These are phyloP conservation scores for Leptatherina wallacei DNA, from an alignment of 2,797 vertebrate species.

Conservation along the genomic window DNA sequence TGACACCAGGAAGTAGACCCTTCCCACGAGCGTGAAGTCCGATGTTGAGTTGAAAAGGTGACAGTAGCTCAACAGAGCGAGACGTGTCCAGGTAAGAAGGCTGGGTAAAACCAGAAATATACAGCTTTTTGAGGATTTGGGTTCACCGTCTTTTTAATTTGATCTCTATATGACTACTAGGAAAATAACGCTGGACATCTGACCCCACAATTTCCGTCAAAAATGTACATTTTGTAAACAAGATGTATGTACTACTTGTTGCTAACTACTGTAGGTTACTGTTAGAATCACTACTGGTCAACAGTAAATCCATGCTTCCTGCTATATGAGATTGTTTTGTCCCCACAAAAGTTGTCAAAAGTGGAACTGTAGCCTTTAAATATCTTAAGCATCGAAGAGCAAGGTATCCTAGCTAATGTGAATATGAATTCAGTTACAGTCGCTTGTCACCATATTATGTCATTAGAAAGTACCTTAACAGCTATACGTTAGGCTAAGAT, in stretches of 20 bases:
- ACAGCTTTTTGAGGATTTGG: neutral
- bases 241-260: neutral
- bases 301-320: neutral
- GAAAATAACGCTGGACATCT: no score
- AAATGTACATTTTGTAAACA: neutral
- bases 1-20: conserved; percentile 24
- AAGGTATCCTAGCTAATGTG: no score
- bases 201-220: neutral
- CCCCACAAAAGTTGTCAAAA: no score
- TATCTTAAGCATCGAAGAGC: no score
- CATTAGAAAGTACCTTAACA: no score
- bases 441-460: no score
- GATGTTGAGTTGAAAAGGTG: neutral
- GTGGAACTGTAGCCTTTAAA: no score
- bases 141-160: neutral
- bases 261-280: neutral
- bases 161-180: neutral
- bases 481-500: neutral
- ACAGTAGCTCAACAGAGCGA: neutral
- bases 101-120: neutral
- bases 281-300: neutral
- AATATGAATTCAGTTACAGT: no score
- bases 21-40: conserved; percentile 21
- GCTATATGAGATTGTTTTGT: no score
- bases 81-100: conserved; percentile 22